Base-by-base conservation (phyloP, 2,797 vertebrate genomes). In the Trichosurus vulpecula region DNA sequence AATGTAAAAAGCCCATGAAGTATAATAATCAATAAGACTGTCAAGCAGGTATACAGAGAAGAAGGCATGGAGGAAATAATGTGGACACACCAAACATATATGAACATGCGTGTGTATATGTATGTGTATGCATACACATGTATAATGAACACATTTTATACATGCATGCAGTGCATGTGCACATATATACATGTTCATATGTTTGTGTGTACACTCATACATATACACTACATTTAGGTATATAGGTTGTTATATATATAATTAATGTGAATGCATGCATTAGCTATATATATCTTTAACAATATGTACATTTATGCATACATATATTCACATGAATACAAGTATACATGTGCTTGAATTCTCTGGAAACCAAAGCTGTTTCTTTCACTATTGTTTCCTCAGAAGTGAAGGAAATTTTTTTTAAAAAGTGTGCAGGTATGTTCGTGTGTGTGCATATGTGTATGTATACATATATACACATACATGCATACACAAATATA, bases 401-500 rank as follows among this genome's bases (percentile, higher is more conserved):
- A 87, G 41, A 27, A 47, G 41, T 87, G 9, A 87, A 87, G 41
- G 19, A 47, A 35, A 5, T 31, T 47, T 22, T 35, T 66, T 35
- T 12, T 5, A 29, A 66, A 66, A 25, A 16, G 22, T 27, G 9
- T 10, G 2, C 11, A 87, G 4, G 9, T 87, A 87, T 47, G 35
- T 66, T n/a, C 66, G 30, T 58, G 30, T 58, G 30, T 58, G 4
- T 61, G 0, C 30, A 12, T 31, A 22, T 9, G 29, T 13, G 9
- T 10, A 14, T n/a, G 12, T 35, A 3, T 66, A 6, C 2, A 19
- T 41, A 6, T 19, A 41, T 1, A 19, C 0, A 0, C 2, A 31
- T n/a, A 16, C 4, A 22, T 22, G 74, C 14, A 41, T 9, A 25
- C 47, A 8, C 11, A 47, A 3, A 47, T 8, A 2, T 35, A 66